Conservation (phyloP, 2,797 vertebrate genomes). For the Leptoclinus maculatus region DNA sequence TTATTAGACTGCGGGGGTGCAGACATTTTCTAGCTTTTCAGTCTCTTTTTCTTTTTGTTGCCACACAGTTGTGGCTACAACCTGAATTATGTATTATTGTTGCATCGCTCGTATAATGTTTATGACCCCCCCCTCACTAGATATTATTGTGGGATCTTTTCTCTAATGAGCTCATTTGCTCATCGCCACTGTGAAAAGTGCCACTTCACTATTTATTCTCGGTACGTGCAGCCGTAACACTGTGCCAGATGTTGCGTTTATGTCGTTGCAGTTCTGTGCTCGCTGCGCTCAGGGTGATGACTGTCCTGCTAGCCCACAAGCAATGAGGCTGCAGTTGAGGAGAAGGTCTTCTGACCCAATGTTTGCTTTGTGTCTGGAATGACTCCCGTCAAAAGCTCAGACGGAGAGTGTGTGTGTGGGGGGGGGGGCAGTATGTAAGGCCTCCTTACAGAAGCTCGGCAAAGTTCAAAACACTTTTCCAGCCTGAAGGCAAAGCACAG, state of each 20-base stretch:
- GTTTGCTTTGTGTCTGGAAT: constrained; percentile 50
- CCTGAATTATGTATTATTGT: constrained; percentile 18
- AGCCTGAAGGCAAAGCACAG: constrained; percentile 6
- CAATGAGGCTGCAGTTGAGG: constrained; percentile 1
- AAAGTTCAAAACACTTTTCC: constrained; percentile 19
- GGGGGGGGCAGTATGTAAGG: neutral
- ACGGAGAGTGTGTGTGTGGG: neutral
- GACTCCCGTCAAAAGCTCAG: constrained; percentile 23
- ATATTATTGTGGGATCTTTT: neutral
- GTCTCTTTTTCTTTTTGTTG: too few relatives aligned
- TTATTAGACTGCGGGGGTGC: neutral
- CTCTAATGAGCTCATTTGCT: constrained; percentile 24
- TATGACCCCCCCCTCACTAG: neutral
- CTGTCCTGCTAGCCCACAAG: constrained; percentile 1
- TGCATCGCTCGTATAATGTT: neutral
- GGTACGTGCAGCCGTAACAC: constrained; percentile 10
- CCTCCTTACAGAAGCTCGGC: constrained; percentile 1
- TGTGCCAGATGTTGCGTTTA: constrained; percentile 32
- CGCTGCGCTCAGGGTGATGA: neutral
- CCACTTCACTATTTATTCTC: constrained; percentile 24
- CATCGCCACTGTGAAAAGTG: neutral
- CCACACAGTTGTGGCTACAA: neutral
- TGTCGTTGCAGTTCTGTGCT: constrained; percentile 1
- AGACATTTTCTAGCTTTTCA: neutral
- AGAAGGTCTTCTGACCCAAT: constrained; percentile 21